These are phyloP conservation scores for Seriola quinqueradiata DNA, from an alignment of 2,113 vertebrate species.

Conservation along the genomic window DNA sequence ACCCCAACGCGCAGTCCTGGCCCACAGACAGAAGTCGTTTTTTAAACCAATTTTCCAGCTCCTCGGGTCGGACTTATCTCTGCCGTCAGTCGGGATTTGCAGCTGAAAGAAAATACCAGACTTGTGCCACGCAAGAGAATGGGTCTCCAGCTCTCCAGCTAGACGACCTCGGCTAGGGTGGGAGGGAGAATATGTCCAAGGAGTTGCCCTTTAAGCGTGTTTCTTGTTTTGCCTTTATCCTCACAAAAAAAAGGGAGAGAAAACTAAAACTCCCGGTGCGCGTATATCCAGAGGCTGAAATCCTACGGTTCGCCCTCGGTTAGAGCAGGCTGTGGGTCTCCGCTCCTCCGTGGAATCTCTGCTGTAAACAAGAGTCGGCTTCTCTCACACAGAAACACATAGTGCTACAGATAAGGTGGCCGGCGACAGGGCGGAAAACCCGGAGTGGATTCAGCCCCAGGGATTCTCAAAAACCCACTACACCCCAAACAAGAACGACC, in stretches of 20 bases:
- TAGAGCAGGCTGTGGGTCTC: slow-evolving; percentile 64
- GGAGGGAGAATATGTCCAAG: slow-evolving; percentile 61
- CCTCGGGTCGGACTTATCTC: slow-evolving; percentile 56
- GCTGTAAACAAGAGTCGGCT: slow-evolving; percentile 88
- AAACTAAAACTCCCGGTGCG: slow-evolving; percentile 13
- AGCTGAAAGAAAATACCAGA: slow-evolving; percentile 76
- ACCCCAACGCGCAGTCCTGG: slow-evolving; percentile 52
- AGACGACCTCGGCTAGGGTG: slow-evolving; percentile 70
- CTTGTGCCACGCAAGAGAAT: slow-evolving; percentile 82
- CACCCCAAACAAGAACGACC: neutral
- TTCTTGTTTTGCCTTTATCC: slow-evolving; percentile 24
- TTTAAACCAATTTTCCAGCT: slow-evolving; percentile 39
- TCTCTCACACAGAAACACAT: slow-evolving; percentile 76
- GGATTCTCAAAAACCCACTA: neutral
- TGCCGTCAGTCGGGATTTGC: slow-evolving; percentile 70
- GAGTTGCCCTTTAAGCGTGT: slow-evolving; percentile 36
- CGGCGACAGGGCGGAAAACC: slow-evolving; percentile 61
- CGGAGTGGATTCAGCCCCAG: slow-evolving; percentile 65
- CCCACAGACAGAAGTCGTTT: slow-evolving; percentile 67
- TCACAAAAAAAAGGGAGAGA: neutral
- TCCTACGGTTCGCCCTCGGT: slow-evolving; percentile 63
- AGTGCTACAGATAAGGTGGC: slow-evolving; percentile 70
- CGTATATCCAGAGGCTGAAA: slow-evolving; percentile 52
- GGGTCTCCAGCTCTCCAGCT: slow-evolving; percentile 65
- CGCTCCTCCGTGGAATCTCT: slow-evolving; percentile 81